phyloP scores from a whole-genome alignment of 2,113 vertebrate species.

The Gobiocypris rarus region DNA sequence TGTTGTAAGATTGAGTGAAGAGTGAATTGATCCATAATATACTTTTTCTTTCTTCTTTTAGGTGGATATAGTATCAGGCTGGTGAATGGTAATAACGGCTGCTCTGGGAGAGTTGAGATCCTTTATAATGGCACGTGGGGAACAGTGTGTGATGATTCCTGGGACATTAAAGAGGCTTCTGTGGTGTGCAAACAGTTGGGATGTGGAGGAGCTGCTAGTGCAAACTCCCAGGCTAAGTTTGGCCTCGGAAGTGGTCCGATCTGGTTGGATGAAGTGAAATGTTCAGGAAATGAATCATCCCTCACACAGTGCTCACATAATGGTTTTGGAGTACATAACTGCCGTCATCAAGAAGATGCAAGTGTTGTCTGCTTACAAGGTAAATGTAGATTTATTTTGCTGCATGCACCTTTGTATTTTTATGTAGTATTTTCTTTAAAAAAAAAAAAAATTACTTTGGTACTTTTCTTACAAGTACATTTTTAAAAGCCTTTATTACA shows the following conservation, averaged over 20 bases:
- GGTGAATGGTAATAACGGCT: not conserved
- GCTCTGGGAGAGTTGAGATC: slow-evolving; percentile 63
- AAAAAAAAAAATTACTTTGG: no score
- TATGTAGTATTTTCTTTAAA: no score
- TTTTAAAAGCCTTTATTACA: no score
- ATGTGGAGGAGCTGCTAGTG: slow-evolving; percentile 55
- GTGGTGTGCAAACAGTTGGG: slow-evolving; percentile 57
- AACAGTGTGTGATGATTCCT: not conserved
- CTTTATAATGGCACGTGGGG: slow-evolving; percentile 1
- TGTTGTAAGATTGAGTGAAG: not conserved
- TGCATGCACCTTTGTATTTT: no score
- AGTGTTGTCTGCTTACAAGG: slow-evolving; percentile 67
- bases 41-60: slow-evolving; percentile 3
- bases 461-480: no score
- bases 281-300: slow-evolving; percentile 59
- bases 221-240: slow-evolving; percentile 55
- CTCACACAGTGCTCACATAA: slow-evolving; percentile 58
- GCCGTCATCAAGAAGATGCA: slow-evolving; percentile 67
- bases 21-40: slow-evolving; percentile 38
- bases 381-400: not conserved
- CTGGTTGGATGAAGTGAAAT: slow-evolving; percentile 69
- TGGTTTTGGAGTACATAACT: slow-evolving; percentile 53
- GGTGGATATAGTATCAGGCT: slow-evolving; percentile 54
- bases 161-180: not conserved
- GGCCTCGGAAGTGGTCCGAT: slow-evolving; percentile 60